Evolutionary conservation across 2,113 vertebrate genomes (phyloP).

Genomic region (Mesembrinibis cayennensis): DNA sequence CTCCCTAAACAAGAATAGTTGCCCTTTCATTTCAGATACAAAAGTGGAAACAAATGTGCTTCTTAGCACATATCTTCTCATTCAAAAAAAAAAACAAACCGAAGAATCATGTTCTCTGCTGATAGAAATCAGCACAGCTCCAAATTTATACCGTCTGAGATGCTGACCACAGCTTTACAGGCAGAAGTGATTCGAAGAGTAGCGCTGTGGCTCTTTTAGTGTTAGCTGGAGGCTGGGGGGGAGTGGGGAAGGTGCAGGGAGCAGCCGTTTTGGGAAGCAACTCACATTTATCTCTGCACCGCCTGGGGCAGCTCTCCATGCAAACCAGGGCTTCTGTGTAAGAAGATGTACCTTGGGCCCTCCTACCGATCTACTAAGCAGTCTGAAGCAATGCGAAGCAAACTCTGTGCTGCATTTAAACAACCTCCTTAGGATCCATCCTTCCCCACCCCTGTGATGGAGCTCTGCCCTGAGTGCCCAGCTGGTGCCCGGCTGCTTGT

Average conservation of each 20-base stretch:
- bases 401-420: neutral
- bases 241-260: neutral
- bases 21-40: neutral
- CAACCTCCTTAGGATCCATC: neutral
- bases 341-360: neutral
- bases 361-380: neutral
- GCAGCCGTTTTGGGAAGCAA: neutral
- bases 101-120: neutral
- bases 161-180: neutral
- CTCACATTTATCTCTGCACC: neutral
- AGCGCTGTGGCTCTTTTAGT: neutral
- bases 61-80: neutral
- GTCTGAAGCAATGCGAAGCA: neutral
- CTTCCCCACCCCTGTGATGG: neutral
- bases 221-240: neutral
- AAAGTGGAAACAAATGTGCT: neutral
- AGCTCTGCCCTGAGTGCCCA: neutral
- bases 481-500: neutral
- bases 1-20: neutral
- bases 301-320: neutral
- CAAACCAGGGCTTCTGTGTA: neutral
- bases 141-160: neutral
- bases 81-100: neutral
- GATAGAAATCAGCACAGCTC: neutral
- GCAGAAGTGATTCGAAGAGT: neutral